Evolutionary conservation across 2,888 invertebrate species (phyloP), one percentile per base, ranked within the genome.

Genomic region (Drosophila buzzatii): DNA sequence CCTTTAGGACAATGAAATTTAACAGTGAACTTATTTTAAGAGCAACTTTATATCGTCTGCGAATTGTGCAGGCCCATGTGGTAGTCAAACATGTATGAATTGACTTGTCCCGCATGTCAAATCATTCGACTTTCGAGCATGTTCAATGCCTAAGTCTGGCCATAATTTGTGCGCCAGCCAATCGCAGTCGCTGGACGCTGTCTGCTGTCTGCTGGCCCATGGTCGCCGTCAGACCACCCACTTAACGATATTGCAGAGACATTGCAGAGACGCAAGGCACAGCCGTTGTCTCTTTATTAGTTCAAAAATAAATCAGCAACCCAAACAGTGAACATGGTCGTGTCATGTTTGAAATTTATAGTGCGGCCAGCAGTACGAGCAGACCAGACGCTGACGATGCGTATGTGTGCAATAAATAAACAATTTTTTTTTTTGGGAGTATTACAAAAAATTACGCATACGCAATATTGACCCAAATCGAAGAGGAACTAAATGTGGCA

Each of bases 281-380:
- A 65, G 57, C 61, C 64, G 66, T 61, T 57, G 66, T 58, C 60
- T 62, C 45, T 69, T 66, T 78, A 66, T 81, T 82, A 79, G 79
- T 47, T 65, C 67, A 58, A 69, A 71, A 71, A 85, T 81, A 81
- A 81, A 81, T 81, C 81, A 85, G 82, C 81, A 57, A 20, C 52
- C 55, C 42, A 18, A 57, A 53, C 47, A 55, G 39, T 66, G 57
- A 68, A 65, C 74, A 81, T 68, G 68, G 42, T 37, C 60, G 59
- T 75, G 85, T 79, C 85, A 79, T 85, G 85, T 53, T 70, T 41
- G 14, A 52, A 71, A 85, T 82, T 79, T 82, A 81, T 85, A 57
- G 79, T 79, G 53, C 52, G 55, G 76, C 41, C 41, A n/a, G 41
- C 41, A 41, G 39, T 16, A 39, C 41, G 35, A 41, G 14, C 37